Evolutionary conservation across 2,797 vertebrate species (phyloP).

Genomic region (Mormyrops attenuatus): DNA sequence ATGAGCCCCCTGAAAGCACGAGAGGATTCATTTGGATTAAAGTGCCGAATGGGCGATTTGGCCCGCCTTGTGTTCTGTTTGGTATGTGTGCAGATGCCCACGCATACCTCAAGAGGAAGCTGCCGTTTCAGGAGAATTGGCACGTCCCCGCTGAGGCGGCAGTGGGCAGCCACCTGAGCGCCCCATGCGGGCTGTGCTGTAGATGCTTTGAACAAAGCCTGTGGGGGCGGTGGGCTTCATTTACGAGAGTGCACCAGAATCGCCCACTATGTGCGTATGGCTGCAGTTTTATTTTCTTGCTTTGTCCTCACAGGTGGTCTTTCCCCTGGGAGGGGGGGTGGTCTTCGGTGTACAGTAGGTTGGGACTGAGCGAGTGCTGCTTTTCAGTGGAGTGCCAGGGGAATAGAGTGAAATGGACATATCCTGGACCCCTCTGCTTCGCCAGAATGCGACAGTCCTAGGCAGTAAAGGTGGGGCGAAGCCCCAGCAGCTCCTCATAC

Average conservation of each 20-base stretch:
- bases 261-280: neutral
- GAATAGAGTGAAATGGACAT: conserved; percentile 53
- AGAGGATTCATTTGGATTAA: neutral
- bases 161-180: neutral
- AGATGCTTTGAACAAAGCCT: neutral
- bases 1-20: neutral
- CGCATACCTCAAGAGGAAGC: neutral
- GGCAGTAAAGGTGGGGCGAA: neutral
- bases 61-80: neutral
- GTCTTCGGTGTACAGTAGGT: conserved; percentile 60
- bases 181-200: neutral
- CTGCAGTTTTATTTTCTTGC: neutral
- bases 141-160: neutral
- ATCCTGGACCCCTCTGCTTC: neutral
- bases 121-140: neutral
- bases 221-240: neutral
- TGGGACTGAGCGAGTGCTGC: conserved; percentile 65
- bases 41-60: neutral
- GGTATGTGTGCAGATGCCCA: neutral
- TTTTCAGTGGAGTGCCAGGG: conserved; percentile 54
- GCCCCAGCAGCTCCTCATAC: neutral
- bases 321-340: conserved; percentile 63
- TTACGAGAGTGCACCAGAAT: neutral
- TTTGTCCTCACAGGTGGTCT: conserved; percentile 57
- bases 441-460: neutral